Percentiles rank a stretch among this genome's conserved stretches.
Evolutionary conservation across 2,888 invertebrate genomes (phyloP).

Genomic region (Drosophila sordidapex): DNA sequence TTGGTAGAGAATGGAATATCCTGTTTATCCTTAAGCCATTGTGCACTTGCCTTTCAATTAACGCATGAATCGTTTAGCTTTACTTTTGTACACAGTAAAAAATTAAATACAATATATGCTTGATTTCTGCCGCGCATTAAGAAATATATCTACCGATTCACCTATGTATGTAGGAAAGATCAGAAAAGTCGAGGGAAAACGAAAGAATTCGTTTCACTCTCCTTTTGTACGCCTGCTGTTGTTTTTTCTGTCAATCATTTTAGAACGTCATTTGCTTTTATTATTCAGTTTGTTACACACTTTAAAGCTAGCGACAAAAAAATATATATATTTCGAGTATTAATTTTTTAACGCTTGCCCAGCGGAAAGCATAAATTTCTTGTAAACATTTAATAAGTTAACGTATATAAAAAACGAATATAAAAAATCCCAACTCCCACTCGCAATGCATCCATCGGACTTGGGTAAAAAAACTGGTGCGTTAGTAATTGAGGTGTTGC

Average conservation of each 20-base stretch:
- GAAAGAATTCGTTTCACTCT: background rate
- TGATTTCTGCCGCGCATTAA: no score
- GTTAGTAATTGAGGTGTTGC: slow-evolving; percentile 64
- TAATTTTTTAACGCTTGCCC: slow-evolving; percentile 40
- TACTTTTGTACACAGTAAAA: background rate
- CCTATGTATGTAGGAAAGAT: background rate
- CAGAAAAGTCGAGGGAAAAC: background rate
- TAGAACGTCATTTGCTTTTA: slow-evolving; percentile 1
- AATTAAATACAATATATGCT: background rate
- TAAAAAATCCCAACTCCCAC: background rate
- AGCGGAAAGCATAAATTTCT: slow-evolving; percentile 55
- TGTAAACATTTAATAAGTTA: slow-evolving; percentile 52
- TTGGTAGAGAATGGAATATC: slow-evolving; percentile 11
- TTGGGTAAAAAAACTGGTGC: slow-evolving; percentile 70
- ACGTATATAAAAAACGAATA: slow-evolving; percentile 6
- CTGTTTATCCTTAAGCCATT: slow-evolving; percentile 6
- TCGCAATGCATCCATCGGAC: slow-evolving; percentile 59
- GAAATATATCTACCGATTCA: background rate
- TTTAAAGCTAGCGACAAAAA: slow-evolving; percentile 41
- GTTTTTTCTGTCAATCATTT: slow-evolving; percentile 28
- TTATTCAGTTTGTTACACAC: slow-evolving; percentile 34
- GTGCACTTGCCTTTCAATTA: background rate
- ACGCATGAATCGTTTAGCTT: background rate
- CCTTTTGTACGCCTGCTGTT: slow-evolving; percentile 5
- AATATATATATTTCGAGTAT: slow-evolving; percentile 44